Conservation (phyloP, 2,113 vertebrate species). For the Myrmophylax atrothorax region DNA sequence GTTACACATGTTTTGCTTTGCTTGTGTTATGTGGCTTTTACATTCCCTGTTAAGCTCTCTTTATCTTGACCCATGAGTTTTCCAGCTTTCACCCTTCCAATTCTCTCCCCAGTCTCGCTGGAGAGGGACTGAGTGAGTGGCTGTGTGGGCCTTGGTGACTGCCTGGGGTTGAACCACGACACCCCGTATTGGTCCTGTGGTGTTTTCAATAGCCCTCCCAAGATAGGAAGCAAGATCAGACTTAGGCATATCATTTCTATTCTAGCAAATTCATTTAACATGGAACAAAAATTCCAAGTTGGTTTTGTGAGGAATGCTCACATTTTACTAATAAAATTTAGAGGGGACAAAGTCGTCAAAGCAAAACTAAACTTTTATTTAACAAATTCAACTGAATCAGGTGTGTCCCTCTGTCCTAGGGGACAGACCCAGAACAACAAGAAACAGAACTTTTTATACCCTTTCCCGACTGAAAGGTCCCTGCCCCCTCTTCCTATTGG, state of each 20-base stretch:
- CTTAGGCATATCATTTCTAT: not conserved
- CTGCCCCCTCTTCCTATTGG: too few relatives aligned
- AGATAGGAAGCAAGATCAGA: not conserved
- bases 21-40: not conserved
- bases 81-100: not conserved
- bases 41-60: not conserved
- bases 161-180: not conserved
- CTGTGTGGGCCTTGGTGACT: not conserved
- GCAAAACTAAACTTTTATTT: too few relatives aligned
- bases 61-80: not conserved
- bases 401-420: too few relatives aligned
- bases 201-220: not conserved
- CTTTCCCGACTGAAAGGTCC: too few relatives aligned
- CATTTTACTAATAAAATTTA: too few relatives aligned
- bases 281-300: not conserved
- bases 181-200: not conserved
- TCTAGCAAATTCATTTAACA: not conserved
- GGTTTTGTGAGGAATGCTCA: not conserved
- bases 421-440: too few relatives aligned
- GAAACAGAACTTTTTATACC: too few relatives aligned
- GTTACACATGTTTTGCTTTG: not conserved
- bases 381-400: too few relatives aligned
- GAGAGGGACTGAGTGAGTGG: not conserved
- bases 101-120: not conserved
- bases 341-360: too few relatives aligned